Evolutionary conservation across 30 jellyfish, hydroid and myxozoan species (phyloP), one percentile per base, ranked within the genome.

Genomic region (Cassiopea xamachana): DNA sequence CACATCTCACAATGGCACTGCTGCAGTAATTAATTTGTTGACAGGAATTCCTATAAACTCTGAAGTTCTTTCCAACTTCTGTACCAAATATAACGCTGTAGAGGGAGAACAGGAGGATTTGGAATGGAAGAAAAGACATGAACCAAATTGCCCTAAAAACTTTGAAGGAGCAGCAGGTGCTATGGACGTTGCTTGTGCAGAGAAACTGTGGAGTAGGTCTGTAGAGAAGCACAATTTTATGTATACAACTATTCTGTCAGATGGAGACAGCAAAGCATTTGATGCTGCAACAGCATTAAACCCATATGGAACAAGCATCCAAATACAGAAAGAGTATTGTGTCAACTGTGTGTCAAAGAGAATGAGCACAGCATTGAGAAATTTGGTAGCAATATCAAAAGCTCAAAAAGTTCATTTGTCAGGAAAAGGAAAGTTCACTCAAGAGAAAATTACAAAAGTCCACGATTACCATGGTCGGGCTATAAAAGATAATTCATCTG

Each of bases 381-480:
- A 55, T 13, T 13, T 81, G 79, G 81, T 81, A 2, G 51, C 68
- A 12, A 80, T 16, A 45, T 50, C 49, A 46, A 79, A 79, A 27
- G 12, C 68, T 45, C 88, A 79, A 19, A 79, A 79, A 49, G 68
- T 44, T 9, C 44, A 46, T 46, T 8, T 84, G 18, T 69, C 88
- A 46, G 94, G 94, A 19, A 87, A 77, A 76, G 94, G 89, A 74
- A 87, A 87, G 89, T 73, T 87, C 7, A 87, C 94, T 14, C 61
- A 59, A 18, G 90, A 43, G 49, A 87, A 60, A 46, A 87, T 87
- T 5, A 61, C 45, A 61, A 58, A 87, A 45, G 58, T 87, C 74
- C 89, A 50, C 6, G 72, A 73, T 73, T 73, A 71, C 44, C 72
- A 85, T 74, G 87, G 93, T 2, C 4, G 85, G 2, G 93, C 93